Evolutionary conservation across 2,888 invertebrate species (phyloP).

Genomic region (Ernsta delagoae): DNA sequence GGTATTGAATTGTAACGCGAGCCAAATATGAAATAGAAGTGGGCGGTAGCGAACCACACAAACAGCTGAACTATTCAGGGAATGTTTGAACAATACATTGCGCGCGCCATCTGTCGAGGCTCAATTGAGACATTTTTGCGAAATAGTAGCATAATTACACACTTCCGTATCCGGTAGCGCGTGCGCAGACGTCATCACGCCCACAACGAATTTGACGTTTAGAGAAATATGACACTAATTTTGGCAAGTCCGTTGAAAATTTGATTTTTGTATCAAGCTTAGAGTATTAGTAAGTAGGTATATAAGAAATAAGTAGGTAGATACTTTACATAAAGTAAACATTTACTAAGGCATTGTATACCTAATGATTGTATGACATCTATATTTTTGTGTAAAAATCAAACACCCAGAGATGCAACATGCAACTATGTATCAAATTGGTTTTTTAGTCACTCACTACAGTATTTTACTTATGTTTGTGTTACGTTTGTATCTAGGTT

Average conservation of each 20-base stretch:
- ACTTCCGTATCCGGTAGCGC: slow-evolving; percentile 80
- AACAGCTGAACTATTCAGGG: slow-evolving; percentile 70
- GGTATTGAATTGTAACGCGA: slow-evolving; percentile 21
- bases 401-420: too few relatives aligned
- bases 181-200: slow-evolving; percentile 75
- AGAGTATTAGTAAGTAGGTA: too few relatives aligned
- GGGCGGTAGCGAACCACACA: slow-evolving; percentile 68
- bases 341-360: too few relatives aligned
- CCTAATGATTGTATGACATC: too few relatives aligned
- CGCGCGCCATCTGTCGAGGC: slow-evolving; percentile 75
- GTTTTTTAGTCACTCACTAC: too few relatives aligned
- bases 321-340: too few relatives aligned
- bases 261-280: too few relatives aligned
- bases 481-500: too few relatives aligned
- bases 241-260: neutral
- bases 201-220: slow-evolving; percentile 62
- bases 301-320: too few relatives aligned
- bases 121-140: slow-evolving; percentile 81
- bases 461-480: too few relatives aligned
- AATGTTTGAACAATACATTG: slow-evolving; percentile 68
- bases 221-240: slow-evolving; percentile 65
- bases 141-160: slow-evolving; percentile 78
- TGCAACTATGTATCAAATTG: too few relatives aligned
- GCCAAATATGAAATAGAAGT: slow-evolving; percentile 46
- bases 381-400: too few relatives aligned